Evolutionary conservation across 1,140 invertebrate species (phyloP).

Genomic region (Papilio polyxenes): DNA sequence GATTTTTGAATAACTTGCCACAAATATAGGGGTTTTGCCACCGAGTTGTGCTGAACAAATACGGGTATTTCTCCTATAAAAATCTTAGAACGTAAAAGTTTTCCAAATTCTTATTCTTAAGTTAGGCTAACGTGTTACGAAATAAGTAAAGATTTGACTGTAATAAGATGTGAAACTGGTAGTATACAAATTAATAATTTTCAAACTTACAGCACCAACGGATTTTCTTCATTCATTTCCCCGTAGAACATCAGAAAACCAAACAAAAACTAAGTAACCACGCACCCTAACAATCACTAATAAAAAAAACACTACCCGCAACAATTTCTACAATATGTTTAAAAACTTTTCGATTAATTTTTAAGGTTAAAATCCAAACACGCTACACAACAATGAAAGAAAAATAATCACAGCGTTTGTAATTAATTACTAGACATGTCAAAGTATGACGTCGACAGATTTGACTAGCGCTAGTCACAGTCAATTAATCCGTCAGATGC

Average conservation of each 20-base stretch:
- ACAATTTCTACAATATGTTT: background rate
- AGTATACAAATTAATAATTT: background rate
- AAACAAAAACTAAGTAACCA: constrained; percentile 24
- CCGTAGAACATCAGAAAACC: constrained; percentile 34
- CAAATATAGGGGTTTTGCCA: too few relatives aligned
- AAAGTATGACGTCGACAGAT: background rate
- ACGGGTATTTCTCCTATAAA: too few relatives aligned
- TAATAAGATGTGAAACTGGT: too few relatives aligned
- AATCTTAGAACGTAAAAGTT: too few relatives aligned
- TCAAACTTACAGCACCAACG: constrained; percentile 64
- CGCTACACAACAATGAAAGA: background rate
- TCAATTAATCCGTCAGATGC: background rate
- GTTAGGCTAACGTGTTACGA: too few relatives aligned
- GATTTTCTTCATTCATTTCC: constrained; percentile 62
- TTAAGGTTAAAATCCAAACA: background rate
- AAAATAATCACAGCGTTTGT: background rate
- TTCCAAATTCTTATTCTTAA: too few relatives aligned
- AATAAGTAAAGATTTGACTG: too few relatives aligned
- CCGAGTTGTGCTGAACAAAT: too few relatives aligned
- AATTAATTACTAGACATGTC: background rate
- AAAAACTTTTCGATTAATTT: background rate
- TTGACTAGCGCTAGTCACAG: background rate
- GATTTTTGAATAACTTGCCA: background rate
- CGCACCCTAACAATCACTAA: constrained; percentile 32
- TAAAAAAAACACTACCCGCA: background rate